phyloP scores from a whole-genome alignment of 92 coral and sea anemone genomes.

The Heliopora coerulea region DNA sequence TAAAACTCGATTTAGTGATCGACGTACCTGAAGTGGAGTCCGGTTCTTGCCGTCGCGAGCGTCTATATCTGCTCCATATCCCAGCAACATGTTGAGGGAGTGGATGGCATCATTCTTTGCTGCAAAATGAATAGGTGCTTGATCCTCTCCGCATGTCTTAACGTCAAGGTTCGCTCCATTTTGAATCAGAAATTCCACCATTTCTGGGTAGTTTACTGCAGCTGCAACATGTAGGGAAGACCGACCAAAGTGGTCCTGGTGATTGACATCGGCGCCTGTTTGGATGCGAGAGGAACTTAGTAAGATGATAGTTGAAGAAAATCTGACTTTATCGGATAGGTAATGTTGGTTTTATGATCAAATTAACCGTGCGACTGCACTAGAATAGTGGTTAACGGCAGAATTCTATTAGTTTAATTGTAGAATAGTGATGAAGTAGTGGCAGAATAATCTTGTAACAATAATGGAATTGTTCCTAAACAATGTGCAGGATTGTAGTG shows the following conservation, averaged over 20 bases:
- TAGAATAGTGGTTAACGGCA: no score
- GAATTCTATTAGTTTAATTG: no score
- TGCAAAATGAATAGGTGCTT: constrained; percentile 67
- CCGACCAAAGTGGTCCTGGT: constrained; percentile 59
- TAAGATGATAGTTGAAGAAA: no score
- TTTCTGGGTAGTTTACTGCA: constrained; percentile 65
- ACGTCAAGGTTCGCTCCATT: constrained; percentile 56
- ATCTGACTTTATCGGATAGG: no score
- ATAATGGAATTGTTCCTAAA: no score
- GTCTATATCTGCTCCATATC: constrained; percentile 60
- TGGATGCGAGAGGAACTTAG: no score
- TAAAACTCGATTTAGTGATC: no score
- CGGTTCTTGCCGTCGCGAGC: constrained; percentile 67
- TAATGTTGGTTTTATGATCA: no score
- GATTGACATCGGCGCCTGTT: constrained; percentile 60
- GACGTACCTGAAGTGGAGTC: constrained; percentile 63
- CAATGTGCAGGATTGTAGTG: no score
- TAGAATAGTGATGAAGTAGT: no score
- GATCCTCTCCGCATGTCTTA: constrained; percentile 56
- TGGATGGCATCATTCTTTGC: constrained; percentile 63
- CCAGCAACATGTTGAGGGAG: constrained; percentile 56
- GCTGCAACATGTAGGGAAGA: constrained; percentile 73
- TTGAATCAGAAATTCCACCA: constrained; percentile 63
- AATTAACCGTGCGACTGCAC: no score
- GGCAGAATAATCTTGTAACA: no score